Conservation (phyloP, 2,888 invertebrate species). For the Drosophila parthenogenetica region DNA sequence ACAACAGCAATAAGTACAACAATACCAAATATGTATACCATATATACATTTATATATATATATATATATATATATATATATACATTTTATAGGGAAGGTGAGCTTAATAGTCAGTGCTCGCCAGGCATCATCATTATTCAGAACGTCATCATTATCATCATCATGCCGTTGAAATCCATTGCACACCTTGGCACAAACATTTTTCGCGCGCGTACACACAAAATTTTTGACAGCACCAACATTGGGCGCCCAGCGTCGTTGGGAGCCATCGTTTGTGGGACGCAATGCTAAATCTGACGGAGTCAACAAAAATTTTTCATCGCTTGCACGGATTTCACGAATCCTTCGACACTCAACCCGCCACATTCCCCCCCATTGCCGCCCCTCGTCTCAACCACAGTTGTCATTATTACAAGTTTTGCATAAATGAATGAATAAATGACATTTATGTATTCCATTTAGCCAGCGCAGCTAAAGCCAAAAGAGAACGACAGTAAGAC, state of each 20-base stretch:
- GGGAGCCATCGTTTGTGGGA: conserved; percentile 20
- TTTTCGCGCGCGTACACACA: conserved; percentile 72
- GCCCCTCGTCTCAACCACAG: conserved; percentile 22
- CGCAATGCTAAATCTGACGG: conserved; percentile 55
- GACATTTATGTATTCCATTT: conserved; percentile 77
- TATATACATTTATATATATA: conserved; percentile 10
- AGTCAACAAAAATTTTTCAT: conserved; percentile 69
- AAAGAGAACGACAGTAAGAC: not conserved
- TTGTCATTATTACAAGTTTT: conserved; percentile 78
- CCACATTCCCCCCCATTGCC: not conserved
- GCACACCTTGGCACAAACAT: conserved; percentile 70
- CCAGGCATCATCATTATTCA: conserved; percentile 35
- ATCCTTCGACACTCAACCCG: conserved; percentile 16
- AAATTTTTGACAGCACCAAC: conserved; percentile 70
- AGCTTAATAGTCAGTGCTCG: conserved; percentile 58
- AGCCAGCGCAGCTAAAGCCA: conserved; percentile 50
- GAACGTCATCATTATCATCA: conserved; percentile 16
- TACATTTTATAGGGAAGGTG: conserved; percentile 16
- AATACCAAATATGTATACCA: conserved; percentile 22
- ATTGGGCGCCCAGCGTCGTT: conserved; percentile 56
- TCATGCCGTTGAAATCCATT: conserved; percentile 32
- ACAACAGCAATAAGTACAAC: conserved; percentile 27
- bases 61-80: conserved; percentile 2
- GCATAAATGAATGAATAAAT: conserved; percentile 76
- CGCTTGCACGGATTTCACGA: conserved; percentile 57